phyloP scores from a whole-genome alignment of 1,140 invertebrate species.

The Drosophila chauvacae region DNA sequence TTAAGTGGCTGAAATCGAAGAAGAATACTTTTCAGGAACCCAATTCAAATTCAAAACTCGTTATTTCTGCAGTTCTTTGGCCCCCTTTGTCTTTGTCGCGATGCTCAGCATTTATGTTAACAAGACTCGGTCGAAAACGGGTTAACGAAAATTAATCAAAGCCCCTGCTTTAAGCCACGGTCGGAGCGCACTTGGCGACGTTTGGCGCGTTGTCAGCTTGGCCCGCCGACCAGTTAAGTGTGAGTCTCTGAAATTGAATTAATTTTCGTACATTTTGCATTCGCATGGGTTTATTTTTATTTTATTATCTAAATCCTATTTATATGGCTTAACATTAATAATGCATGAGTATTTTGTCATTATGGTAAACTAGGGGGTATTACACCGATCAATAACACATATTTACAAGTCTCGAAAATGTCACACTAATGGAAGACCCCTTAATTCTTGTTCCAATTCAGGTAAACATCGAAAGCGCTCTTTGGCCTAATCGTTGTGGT shows the following conservation, averaged over 20 bases:
- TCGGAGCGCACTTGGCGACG: slow-evolving; percentile 45
- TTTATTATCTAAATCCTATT: slow-evolving; percentile 72
- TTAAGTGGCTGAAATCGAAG: slow-evolving; percentile 16
- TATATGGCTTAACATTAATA: slow-evolving; percentile 65
- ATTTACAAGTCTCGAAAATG: slow-evolving; percentile 56
- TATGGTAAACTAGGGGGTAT: slow-evolving; percentile 48
- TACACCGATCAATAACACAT: slow-evolving; percentile 52
- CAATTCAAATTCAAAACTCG: slow-evolving; percentile 37
- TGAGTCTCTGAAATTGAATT: slow-evolving; percentile 47
- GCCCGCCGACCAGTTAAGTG: slow-evolving; percentile 26
- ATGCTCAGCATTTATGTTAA: slow-evolving; percentile 48
- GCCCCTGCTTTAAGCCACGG: slow-evolving; percentile 41
- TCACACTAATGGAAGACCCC: slow-evolving; percentile 1
- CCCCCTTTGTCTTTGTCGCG: slow-evolving; percentile 36
- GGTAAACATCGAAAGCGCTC: slow-evolving; percentile 43
- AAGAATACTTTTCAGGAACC: slow-evolving; percentile 19
- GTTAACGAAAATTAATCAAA: slow-evolving; percentile 71
- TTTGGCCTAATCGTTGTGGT: slow-evolving; percentile 30
- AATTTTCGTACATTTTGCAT: slow-evolving; percentile 57
- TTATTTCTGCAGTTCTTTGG: slow-evolving; percentile 42
- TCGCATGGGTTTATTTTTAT: slow-evolving; percentile 52
- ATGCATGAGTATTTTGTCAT: slow-evolving; percentile 63
- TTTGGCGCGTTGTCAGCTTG: slow-evolving; percentile 58
- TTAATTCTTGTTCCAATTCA: slow-evolving; percentile 50
- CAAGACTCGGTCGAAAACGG: slow-evolving; percentile 58